These are phyloP conservation scores for Diceros bicornis DNA, from an alignment of 2,797 vertebrate genomes.

Conservation along the genomic window DNA sequence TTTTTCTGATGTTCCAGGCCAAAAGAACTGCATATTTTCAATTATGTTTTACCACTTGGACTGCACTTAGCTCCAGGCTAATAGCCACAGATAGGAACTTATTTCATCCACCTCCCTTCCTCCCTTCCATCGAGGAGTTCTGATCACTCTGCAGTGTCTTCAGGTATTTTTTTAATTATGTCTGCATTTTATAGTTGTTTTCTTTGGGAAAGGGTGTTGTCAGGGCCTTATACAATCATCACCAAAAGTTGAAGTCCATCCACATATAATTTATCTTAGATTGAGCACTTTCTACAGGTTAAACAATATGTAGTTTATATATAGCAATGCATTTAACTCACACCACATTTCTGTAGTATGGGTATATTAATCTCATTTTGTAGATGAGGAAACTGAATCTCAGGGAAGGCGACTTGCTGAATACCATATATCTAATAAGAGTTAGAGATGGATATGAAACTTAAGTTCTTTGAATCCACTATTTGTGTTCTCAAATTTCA, in stretches of 20 bases:
- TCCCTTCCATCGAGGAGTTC: background rate
- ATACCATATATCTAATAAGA: background rate
- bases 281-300: background rate
- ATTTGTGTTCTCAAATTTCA: background rate
- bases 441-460: background rate
- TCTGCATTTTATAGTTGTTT: background rate
- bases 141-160: background rate
- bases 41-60: background rate
- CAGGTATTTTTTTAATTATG: background rate
- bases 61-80: background rate
- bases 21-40: background rate
- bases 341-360: background rate
- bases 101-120: background rate
- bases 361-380: background rate
- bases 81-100: background rate
- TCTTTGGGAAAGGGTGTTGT: background rate
- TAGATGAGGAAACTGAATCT: background rate
- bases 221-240: background rate
- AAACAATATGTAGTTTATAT: background rate
- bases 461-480: background rate
- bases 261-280: background rate
- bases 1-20: background rate
- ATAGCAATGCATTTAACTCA: background rate
- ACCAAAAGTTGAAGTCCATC: background rate
- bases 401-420: background rate